Conservation (phyloP, 1,140 invertebrate genomes). For the Drosophila arizonae region DNA sequence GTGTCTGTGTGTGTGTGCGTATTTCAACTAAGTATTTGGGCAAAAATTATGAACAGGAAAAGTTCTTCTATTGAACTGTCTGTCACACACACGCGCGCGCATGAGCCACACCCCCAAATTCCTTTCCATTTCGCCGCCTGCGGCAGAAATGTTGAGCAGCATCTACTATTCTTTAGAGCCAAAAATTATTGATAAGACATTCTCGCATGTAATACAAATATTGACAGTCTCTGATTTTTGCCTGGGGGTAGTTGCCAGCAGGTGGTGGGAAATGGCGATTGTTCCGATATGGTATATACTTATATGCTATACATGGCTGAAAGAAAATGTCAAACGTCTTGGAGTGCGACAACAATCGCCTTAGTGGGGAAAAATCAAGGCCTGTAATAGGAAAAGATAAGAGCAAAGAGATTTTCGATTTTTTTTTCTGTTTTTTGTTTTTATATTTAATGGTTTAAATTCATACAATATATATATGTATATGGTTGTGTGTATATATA, state of each 20-base stretch:
- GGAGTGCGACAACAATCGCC: slow-evolving; percentile 59
- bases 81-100: slow-evolving; percentile 66
- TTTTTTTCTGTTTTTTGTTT: slow-evolving; percentile 29
- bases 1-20: neutral
- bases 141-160: slow-evolving; percentile 29
- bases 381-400: slow-evolving; percentile 55
- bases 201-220: slow-evolving; percentile 73
- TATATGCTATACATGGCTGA: slow-evolving; percentile 21
- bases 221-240: slow-evolving; percentile 74
- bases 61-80: slow-evolving; percentile 56
- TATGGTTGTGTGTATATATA: slow-evolving; percentile 70
- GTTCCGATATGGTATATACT: slow-evolving; percentile 5
- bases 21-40: slow-evolving; percentile 6
- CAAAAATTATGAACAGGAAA: slow-evolving; percentile 32
- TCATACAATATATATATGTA: slow-evolving; percentile 74
- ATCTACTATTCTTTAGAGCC: slow-evolving; percentile 54
- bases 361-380: slow-evolving; percentile 48
- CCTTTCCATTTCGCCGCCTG: slow-evolving; percentile 20
- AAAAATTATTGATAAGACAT: slow-evolving; percentile 77
- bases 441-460: slow-evolving; percentile 66
- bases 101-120: slow-evolving; percentile 34
- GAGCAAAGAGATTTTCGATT: slow-evolving; percentile 23
- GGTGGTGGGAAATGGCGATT: slow-evolving; percentile 32
- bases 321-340: slow-evolving; percentile 73
- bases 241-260: slow-evolving; percentile 5